A percentile compares a stretch with the other conserved stretches of the same genome.
Conservation (phyloP, 64 coral and sea anemone genomes). For the Dendronephthya gigantea region DNA sequence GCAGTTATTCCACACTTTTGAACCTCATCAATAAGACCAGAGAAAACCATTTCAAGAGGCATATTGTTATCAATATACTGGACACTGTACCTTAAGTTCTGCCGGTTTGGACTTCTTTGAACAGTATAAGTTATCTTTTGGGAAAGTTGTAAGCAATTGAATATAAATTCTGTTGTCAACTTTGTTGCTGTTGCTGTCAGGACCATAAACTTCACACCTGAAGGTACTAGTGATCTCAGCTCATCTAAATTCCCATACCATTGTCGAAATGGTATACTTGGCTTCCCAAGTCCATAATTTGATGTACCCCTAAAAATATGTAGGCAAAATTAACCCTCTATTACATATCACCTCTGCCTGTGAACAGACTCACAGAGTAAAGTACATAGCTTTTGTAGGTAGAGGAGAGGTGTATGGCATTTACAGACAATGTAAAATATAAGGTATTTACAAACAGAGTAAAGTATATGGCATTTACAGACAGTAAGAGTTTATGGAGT, state of each 20-base stretch:
- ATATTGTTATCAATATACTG: neutral
- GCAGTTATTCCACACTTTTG: no score
- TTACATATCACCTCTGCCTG: no score
- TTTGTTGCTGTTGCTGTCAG: slow-evolving; percentile 15
- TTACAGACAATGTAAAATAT: no score
- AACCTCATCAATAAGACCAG: no score
- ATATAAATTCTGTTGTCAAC: neutral
- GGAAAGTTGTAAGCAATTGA: neutral
- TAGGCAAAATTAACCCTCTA: no score
- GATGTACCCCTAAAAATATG: neutral
- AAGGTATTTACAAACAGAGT: no score
- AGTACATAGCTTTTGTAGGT: no score
- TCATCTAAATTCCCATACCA: slow-evolving; percentile 9
- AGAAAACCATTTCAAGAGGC: neutral
- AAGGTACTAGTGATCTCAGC: neutral
- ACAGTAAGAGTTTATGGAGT: no score
- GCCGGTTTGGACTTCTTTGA: neutral
- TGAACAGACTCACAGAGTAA: no score
- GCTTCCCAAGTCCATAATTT: neutral
- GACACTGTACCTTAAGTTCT: neutral
- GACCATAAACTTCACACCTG: neutral
- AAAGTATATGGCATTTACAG: no score
- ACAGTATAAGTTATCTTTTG: neutral
- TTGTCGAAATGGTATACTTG: slow-evolving; percentile 8
- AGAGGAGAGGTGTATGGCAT: no score